A percentile compares a stretch with the other conserved stretches of the same genome.
These are phyloP conservation scores for Nephrotoma guestfalica DNA, from an alignment of 2,888 invertebrate species.

Conservation along the genomic window DNA sequence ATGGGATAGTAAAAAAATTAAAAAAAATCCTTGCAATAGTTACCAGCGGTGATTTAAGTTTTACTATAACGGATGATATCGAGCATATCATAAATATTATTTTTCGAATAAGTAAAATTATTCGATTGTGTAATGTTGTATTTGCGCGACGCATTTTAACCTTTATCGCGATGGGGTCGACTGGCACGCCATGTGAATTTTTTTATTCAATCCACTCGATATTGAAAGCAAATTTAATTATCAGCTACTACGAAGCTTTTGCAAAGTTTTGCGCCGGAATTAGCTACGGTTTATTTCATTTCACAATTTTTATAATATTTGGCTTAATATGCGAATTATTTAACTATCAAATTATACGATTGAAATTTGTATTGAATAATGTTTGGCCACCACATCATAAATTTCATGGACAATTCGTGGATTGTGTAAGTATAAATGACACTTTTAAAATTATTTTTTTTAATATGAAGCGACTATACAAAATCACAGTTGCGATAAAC, in stretches of 20 bases:
- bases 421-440: too few relatives aligned
- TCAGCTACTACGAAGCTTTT: background rate
- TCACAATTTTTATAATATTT: background rate
- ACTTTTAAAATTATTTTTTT: too few relatives aligned
- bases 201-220: background rate
- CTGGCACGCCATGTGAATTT: background rate
- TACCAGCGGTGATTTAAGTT: background rate
- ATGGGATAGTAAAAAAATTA: background rate
- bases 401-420: background rate
- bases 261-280: background rate
- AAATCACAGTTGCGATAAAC: too few relatives aligned
- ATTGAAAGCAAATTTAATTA: too few relatives aligned
- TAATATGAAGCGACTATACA: too few relatives aligned
- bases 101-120: background rate
- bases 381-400: background rate
- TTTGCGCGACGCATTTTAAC: background rate
- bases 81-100: background rate
- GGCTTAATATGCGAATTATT: background rate
- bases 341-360: background rate
- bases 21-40: background rate
- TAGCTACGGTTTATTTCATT: background rate
- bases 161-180: background rate
- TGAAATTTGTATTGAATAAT: background rate
- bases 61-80: background rate
- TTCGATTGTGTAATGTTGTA: background rate